Evolutionary conservation across 2,113 vertebrate species (phyloP), one percentile per base, ranked within the genome.

Genomic region (Xenus cinereus): DNA sequence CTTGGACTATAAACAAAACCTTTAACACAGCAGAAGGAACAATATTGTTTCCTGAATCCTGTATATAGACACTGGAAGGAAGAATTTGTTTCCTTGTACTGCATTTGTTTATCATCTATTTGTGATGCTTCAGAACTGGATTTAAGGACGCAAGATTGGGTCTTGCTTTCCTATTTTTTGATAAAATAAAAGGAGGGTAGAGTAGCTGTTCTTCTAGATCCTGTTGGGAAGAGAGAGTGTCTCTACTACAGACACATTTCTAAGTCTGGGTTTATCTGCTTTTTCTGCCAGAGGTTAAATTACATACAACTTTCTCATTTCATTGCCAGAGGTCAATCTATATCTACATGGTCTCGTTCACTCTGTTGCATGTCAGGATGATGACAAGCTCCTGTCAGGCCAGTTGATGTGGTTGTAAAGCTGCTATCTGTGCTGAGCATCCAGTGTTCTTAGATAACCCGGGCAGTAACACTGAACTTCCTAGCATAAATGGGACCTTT

Each of bases 231-330:
- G 43, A 93, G 45, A 26, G 28, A 33, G 7, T 14, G 14, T 95
- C 33, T 74, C 20, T 71, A 4, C 35, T 60, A 56, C 35, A 76
- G 81, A 26, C 30, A 17, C 51, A 5, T 57, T 69, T 78, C 8
- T 19, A 28, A 68, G 15, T 33, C 69, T 51, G 83, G 46, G 16
- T 41, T 92, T 84, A 54, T 54, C 56, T 96, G 60, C 56, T 72
- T 84, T 91, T 95, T 59, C 80, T 95, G 73, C 51, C 87, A 78
- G 87, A 71, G 77, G 60, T 93, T 95, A 68, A 77, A 54, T 68
- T 82, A 23, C 21, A 21, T 43, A n/a, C 45, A 88, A 3, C 60
- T 81, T 92, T 74, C 69, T 92, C 66, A 45, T 92, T 89, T 86
- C 46, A 30, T 68, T 89, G 90, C 92, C 83, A 75, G 86, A 92